phyloP scores from a whole-genome alignment of 2,113 vertebrate genomes.

The Genyomyrus donnyi region DNA sequence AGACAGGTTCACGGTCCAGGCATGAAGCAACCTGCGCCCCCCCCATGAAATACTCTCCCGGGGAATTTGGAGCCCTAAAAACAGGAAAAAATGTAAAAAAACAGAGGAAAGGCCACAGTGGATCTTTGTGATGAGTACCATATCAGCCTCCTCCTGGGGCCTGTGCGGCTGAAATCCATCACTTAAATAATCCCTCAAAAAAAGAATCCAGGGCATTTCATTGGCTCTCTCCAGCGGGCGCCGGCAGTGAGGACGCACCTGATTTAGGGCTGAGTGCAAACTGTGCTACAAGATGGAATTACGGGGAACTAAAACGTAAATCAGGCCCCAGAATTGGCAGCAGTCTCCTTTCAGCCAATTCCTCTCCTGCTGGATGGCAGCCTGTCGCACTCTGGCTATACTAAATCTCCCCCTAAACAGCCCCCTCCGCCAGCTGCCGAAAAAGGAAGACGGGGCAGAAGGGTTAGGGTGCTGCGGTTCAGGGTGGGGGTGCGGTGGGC shows the following conservation, averaged over 20 bases:
- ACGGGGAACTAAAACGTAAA: constrained; percentile 31
- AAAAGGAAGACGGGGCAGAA: not conserved
- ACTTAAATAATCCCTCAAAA: constrained; percentile 28
- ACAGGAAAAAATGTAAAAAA: not conserved
- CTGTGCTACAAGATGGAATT: constrained; percentile 38
- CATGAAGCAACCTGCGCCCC: not conserved
- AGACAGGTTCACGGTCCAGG: not conserved
- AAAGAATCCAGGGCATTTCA: constrained; percentile 9
- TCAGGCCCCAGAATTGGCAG: constrained; percentile 29
- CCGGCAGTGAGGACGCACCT: constrained; percentile 19
- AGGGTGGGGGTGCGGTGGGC: not conserved
- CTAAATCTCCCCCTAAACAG: constrained; percentile 45
- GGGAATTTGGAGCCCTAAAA: not conserved
- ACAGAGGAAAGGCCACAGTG: not conserved
- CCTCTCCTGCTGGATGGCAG: constrained; percentile 17
- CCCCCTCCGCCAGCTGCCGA: not conserved
- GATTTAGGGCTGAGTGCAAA: constrained; percentile 44
- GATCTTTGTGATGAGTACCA: not conserved
- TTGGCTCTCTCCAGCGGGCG: not conserved
- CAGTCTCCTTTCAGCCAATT: constrained; percentile 21
- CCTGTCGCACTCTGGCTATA: constrained; percentile 28
- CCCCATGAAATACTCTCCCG: not conserved
- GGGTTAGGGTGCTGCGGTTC: not conserved
- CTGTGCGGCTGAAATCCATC: constrained; percentile 23
- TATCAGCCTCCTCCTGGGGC: not conserved